Conservation (phyloP, 2,888 invertebrate genomes). For the Linyphia triangularis region DNA sequence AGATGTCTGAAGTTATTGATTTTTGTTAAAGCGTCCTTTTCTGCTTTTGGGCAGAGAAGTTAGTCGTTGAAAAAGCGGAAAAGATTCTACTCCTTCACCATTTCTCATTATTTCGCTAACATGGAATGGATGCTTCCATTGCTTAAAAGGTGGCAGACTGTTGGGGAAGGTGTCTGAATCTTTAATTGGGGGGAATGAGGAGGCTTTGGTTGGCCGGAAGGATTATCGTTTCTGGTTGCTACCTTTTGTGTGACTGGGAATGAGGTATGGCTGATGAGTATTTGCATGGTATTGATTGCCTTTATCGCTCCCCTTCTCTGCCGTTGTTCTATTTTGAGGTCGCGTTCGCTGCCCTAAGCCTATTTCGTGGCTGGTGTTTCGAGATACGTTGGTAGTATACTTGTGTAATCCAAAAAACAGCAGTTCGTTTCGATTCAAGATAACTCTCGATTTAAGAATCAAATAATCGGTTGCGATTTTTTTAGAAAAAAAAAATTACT, state of each 20-base stretch:
- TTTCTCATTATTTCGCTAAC: slow-evolving; percentile 67
- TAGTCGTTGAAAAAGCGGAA: slow-evolving; percentile 68
- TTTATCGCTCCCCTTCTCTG: slow-evolving; percentile 36
- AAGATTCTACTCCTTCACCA: slow-evolving; percentile 40
- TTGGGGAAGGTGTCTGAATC: background rate
- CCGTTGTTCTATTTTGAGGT: background rate
- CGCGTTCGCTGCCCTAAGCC: slow-evolving; percentile 4
- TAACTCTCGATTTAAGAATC: too few species aligned
- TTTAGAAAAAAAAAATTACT: too few species aligned
- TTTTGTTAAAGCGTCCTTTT: slow-evolving; percentile 75
- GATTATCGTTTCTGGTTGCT: slow-evolving; percentile 24
- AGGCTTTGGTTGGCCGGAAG: slow-evolving; percentile 6
- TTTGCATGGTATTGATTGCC: slow-evolving; percentile 72
- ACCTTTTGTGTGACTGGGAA: slow-evolving; percentile 29
- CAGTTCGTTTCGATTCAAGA: too few species aligned
- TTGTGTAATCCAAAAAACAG: too few species aligned
- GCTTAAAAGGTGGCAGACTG: slow-evolving; percentile 8
- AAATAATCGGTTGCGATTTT: too few species aligned
- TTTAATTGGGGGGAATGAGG: slow-evolving; percentile 23
- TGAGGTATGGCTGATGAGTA: slow-evolving; percentile 43
- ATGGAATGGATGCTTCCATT: slow-evolving; percentile 66
- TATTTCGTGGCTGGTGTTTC: background rate
- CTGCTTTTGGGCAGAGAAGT: slow-evolving; percentile 59
- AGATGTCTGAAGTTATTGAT: slow-evolving; percentile 75
- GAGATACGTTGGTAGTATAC: too few species aligned